Conservation (phyloP, 2,888 invertebrate genomes). For the Ectemnius lituratus region DNA sequence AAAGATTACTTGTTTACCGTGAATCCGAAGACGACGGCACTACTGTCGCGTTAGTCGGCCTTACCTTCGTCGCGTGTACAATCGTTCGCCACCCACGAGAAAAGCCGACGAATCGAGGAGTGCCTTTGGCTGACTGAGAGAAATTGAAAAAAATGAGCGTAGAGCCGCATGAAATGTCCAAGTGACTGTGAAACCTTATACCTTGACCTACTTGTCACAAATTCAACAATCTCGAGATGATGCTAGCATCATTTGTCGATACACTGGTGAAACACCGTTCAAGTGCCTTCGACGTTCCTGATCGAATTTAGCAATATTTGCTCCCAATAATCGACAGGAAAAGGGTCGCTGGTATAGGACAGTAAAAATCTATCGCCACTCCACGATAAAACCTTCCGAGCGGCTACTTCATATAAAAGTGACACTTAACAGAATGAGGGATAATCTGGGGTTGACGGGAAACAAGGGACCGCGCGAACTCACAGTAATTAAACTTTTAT, state of each 20-base stretch:
- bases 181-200: background rate
- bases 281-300: background rate
- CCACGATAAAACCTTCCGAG: too few relatives aligned
- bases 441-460: background rate
- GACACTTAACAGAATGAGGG: background rate
- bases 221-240: background rate
- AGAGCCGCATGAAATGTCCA: background rate
- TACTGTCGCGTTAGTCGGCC: too few relatives aligned
- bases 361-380: background rate
- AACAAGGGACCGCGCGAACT: background rate
- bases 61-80: background rate
- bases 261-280: background rate
- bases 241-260: background rate
- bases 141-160: conserved; percentile 6
- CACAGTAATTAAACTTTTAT: background rate
- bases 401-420: background rate
- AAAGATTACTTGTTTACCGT: conserved; percentile 27
- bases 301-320: background rate
- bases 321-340: background rate
- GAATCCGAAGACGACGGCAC: conserved; percentile 9
- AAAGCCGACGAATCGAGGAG: background rate
- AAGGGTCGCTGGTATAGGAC: background rate
- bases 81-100: background rate
- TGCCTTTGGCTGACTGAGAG: background rate
- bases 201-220: background rate